Evolutionary conservation across 2,797 vertebrate species (phyloP).

Genomic region (Cetoscarus ocellatus): DNA sequence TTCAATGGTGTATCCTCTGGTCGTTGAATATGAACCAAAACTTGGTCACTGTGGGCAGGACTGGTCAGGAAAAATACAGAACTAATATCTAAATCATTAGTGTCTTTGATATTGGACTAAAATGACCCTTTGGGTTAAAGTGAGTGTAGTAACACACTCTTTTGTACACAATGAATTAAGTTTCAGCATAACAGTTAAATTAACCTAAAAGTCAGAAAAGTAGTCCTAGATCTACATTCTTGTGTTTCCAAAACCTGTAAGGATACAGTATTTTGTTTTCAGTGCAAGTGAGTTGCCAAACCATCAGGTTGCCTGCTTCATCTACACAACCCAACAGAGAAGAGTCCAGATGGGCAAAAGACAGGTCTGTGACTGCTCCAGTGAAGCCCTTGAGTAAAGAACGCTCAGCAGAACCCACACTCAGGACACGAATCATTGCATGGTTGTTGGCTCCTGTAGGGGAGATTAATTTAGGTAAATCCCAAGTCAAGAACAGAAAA

Average conservation of each 20-base stretch:
- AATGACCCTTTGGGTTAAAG: background rate
- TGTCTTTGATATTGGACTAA: background rate
- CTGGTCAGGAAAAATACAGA: conserved; percentile 78
- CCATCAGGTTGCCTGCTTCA: conserved; percentile 96
- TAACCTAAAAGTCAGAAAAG: background rate
- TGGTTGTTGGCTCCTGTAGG: conserved; percentile 92
- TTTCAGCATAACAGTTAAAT: background rate
- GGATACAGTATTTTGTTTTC: conserved; percentile 96
- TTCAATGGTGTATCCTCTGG: conserved; percentile 90
- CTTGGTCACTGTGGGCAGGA: conserved; percentile 89
- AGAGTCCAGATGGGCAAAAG: conserved; percentile 98
- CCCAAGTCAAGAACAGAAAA: too few relatives aligned
- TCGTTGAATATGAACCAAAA: conserved; percentile 91
- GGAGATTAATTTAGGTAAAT: background rate
- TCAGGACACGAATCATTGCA: conserved; percentile 95
- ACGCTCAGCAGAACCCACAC: conserved; percentile 91
- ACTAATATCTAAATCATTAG: background rate
- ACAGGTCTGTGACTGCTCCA: conserved; percentile 93
- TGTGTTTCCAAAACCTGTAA: conserved; percentile 29
- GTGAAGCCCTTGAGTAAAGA: conserved; percentile 96
- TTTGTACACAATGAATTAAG: too few relatives aligned
- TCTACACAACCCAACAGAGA: conserved; percentile 95
- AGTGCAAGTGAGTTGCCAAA: conserved; percentile 94
- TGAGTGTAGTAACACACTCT: background rate
- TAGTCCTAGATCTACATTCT: background rate